phyloP scores from a whole-genome alignment of 2,888 invertebrate genomes.

The Geophilus truncorum region DNA sequence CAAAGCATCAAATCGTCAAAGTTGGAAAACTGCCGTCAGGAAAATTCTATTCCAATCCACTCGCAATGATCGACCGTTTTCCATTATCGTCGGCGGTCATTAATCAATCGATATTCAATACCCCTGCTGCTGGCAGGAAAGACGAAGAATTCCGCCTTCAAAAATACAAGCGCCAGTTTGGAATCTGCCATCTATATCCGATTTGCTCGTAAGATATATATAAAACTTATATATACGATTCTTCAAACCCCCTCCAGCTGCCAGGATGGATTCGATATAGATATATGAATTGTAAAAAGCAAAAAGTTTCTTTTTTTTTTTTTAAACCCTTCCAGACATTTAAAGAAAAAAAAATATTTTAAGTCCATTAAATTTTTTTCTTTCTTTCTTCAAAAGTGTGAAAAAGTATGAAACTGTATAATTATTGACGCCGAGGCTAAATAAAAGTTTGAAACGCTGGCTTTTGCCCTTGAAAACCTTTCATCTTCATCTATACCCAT shows the following conservation, averaged over 20 bases:
- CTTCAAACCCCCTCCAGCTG: neutral
- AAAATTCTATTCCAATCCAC: constrained; percentile 20
- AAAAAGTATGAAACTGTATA: neutral
- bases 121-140: constrained; percentile 11
- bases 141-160: neutral
- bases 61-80: constrained; percentile 20
- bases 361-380: neutral
- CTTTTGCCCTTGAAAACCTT: neutral
- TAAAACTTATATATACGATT: neutral
- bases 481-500: neutral
- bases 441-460: neutral
- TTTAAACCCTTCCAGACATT: too few species aligned
- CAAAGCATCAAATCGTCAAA: constrained; percentile 11
- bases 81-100: constrained; percentile 11
- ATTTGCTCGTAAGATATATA: neutral
- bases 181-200: neutral
- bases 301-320: too few species aligned
- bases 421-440: neutral
- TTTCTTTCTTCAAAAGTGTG: too few species aligned
- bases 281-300: neutral
- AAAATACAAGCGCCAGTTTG: neutral
- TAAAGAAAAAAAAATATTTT: neutral
- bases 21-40: constrained; percentile 5
- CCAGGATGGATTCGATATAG: neutral
- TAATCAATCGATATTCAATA: constrained; percentile 20